Percentiles rank a stretch among this genome's conserved stretches.
Evolutionary conservation across 2,888 invertebrate genomes (phyloP).

Genomic region (Oscheius sp.): DNA sequence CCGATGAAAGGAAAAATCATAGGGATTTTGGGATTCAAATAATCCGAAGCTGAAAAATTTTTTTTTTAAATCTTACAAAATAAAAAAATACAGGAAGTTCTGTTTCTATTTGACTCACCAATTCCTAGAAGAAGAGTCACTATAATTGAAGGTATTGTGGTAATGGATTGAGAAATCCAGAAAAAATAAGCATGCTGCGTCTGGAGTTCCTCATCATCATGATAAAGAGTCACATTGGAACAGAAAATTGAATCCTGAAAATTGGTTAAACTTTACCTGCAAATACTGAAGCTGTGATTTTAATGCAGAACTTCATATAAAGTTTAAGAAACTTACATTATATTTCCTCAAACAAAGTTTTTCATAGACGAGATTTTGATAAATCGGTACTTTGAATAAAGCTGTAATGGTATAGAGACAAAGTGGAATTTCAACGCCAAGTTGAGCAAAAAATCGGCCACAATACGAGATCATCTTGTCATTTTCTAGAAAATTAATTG

Average conservation of each 20-base stretch:
- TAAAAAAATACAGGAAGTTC: too few relatives aligned
- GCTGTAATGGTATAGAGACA: slow-evolving; percentile 71
- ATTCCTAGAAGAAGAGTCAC: slow-evolving; percentile 70
- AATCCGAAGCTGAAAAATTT: slow-evolving; percentile 67
- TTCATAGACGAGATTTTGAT: slow-evolving; percentile 70
- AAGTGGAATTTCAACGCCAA: slow-evolving; percentile 70
- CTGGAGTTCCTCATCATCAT: slow-evolving; percentile 68
- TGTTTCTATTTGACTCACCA: slow-evolving; percentile 44
- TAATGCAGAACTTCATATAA: not conserved
- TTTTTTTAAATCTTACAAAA: not conserved
- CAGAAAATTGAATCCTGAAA: slow-evolving; percentile 53
- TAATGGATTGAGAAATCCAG: slow-evolving; percentile 68
- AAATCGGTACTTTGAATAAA: slow-evolving; percentile 69
- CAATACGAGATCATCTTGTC: too few relatives aligned
- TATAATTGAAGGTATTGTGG: slow-evolving; percentile 70
- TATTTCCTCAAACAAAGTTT: slow-evolving; percentile 69
- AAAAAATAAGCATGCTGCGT: slow-evolving; percentile 70
- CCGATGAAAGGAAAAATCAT: slow-evolving; percentile 71
- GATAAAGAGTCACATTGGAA: slow-evolving; percentile 51
- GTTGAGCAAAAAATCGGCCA: not conserved
- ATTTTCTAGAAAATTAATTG: too few relatives aligned
- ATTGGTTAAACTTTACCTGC: too few relatives aligned
- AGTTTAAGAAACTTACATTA: slow-evolving; percentile 32
- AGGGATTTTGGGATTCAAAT: slow-evolving; percentile 71
- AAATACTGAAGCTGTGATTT: too few relatives aligned